phyloP scores from a whole-genome alignment of 2,888 invertebrate species.

The Polyploca ridens region DNA sequence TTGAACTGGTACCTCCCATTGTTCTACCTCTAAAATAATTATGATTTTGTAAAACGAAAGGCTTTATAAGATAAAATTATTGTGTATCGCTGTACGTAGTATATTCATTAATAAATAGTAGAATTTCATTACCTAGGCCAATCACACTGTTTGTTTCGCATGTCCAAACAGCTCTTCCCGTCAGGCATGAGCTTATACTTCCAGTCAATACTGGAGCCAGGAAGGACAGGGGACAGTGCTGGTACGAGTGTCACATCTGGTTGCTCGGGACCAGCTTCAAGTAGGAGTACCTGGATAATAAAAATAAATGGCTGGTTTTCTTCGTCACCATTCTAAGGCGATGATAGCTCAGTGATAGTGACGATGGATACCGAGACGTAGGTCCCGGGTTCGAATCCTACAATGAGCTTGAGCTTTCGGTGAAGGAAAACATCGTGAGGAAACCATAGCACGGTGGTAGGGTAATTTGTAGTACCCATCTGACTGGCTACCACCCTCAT shows the following conservation, averaged over 20 bases:
- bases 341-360: too few relatives aligned
- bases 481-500: too few relatives aligned
- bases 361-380: too few relatives aligned
- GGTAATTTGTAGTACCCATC: too few relatives aligned
- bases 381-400: too few relatives aligned
- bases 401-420: too few relatives aligned
- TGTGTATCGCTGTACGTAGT: too few relatives aligned
- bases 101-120: background rate
- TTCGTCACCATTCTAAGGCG: too few relatives aligned
- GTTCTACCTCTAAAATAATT: conserved; percentile 78
- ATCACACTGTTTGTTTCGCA: conserved; percentile 76
- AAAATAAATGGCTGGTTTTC: too few relatives aligned
- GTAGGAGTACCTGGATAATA: conserved; percentile 85
- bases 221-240: conserved; percentile 81
- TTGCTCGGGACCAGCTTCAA: conserved; percentile 87
- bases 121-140: conserved; percentile 73
- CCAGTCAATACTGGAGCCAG: conserved; percentile 87
- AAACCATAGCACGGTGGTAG: too few relatives aligned
- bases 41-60: background rate
- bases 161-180: conserved; percentile 82
- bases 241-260: conserved; percentile 86
- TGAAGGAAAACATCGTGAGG: too few relatives aligned
- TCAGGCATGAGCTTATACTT: conserved; percentile 85
- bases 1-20: conserved; percentile 87
- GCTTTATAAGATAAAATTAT: too few relatives aligned